Base-by-base conservation (phyloP, 53 echinoderm and acorn worm species). In the Mesocentrotus franciscanus region DNA sequence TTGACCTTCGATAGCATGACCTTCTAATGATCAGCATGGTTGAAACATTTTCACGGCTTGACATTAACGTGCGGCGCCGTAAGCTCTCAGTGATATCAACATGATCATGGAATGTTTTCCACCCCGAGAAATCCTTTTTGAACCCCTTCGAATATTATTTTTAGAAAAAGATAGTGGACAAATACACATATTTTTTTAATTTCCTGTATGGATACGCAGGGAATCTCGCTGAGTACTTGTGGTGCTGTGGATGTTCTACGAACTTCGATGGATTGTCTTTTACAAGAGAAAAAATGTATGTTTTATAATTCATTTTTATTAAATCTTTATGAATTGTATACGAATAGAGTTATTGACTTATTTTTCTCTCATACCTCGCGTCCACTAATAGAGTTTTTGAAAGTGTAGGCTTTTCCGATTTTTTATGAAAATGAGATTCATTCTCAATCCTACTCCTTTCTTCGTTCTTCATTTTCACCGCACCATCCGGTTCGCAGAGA, bases 1-100 rank as follows among this genome's bases (percentile, higher is more conserved):
- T 91, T 91, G 91, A 91, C 91, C 91, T 91, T 20, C 1, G 91
- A 91, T 36, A 39, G 33, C 68, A 91, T 91, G 66, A 91, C 91
- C 91, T 91, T 91, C 62, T 66, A 66, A 66, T 39, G 91, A 91
- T 35, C 91, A 62, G 66, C 91, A 66, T 62, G 91, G 91, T 64
- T 91, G 66, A 36, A 91, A 35, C 64, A 36, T 91, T 64, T 62
- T 91, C 91, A 61, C 64, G 62, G 18, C 91, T 91, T 91, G 91
- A 91, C 87, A 57, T 57, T n/a, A 20, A 27, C 58, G 11, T 58
- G 11, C 59, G 59, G 9, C 24, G 87, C 87, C 12, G 58, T 87
- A 59, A 58, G 87, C 26, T 87, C 87, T 58, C 87, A 58, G 2
- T 59, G 87, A 58, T 87, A 87, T 26, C 87, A 58, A 59, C 87